Percentiles rank a stretch among this genome's conserved stretches.
These are phyloP conservation scores for Nyctibius bracteatus DNA, from an alignment of 2,113 vertebrate species.

Conservation along the genomic window DNA sequence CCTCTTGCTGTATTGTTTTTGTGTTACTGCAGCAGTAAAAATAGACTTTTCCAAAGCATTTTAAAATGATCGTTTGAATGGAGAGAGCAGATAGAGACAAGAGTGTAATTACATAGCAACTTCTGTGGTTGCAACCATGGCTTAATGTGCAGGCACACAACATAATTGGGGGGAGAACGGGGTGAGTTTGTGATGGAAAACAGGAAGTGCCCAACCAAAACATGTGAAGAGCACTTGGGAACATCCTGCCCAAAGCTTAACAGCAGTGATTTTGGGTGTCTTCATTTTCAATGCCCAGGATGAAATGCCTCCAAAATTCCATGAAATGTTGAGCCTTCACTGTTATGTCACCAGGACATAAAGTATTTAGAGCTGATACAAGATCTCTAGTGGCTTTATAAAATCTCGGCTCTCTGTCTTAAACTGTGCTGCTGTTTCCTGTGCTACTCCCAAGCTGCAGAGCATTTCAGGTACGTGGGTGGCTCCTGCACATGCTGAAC, in stretches of 20 bases:
- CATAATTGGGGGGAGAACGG: background rate
- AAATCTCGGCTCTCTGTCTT: background rate
- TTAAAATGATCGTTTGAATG: background rate
- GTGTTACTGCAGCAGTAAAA: background rate
- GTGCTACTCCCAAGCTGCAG: background rate
- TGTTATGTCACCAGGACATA: background rate
- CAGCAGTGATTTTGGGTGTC: background rate
- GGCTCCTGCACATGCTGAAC: background rate
- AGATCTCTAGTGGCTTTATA: background rate
- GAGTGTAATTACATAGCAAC: background rate
- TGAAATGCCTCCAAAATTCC: background rate
- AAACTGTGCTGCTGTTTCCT: background rate
- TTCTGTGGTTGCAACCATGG: background rate
- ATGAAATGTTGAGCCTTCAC: background rate
- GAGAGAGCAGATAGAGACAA: background rate
- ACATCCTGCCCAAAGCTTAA: background rate
- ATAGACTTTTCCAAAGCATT: background rate
- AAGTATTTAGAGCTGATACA: background rate
- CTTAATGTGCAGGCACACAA: background rate
- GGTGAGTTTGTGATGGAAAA: background rate
- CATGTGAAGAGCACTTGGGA: background rate
- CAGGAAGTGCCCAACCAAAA: background rate
- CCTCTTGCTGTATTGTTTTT: background rate
- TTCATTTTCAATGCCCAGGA: background rate
- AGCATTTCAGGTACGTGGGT: fast-evolving